A percentile compares a stretch with the other conserved stretches of the same genome.
phyloP scores from a whole-genome alignment of 1,140 invertebrate species.

The Lordiphosa collinella region DNA sequence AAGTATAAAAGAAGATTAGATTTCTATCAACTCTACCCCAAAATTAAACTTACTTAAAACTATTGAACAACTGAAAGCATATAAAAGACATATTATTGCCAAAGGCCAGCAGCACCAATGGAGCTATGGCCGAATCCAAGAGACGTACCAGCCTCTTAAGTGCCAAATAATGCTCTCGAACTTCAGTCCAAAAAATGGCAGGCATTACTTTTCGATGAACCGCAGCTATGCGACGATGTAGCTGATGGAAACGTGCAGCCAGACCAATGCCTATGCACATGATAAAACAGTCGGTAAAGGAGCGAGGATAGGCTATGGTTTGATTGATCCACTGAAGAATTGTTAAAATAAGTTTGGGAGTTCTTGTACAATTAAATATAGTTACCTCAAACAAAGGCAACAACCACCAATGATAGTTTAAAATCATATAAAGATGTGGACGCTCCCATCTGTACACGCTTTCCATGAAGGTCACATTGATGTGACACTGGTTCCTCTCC shows the following conservation, averaged over 20 bases:
- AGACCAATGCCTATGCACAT: conserved; percentile 83
- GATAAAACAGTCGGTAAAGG: conserved; percentile 83
- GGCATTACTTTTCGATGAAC: conserved; percentile 83
- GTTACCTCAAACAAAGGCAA: conserved; percentile 62
- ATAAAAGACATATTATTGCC: conserved; percentile 78
- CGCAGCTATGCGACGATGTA: conserved; percentile 80
- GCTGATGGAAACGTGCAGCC: conserved; percentile 82
- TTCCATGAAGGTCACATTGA: conserved; percentile 61
- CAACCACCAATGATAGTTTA: conserved; percentile 57
- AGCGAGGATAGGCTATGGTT: conserved; percentile 70
- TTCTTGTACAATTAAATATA: too few species aligned
- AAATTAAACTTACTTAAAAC: conserved; percentile 54
- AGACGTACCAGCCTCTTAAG: conserved; percentile 85
- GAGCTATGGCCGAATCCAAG: conserved; percentile 81
- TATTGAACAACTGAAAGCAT: conserved; percentile 75
- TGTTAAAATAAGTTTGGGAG: too few species aligned
- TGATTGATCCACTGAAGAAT: conserved; percentile 62
- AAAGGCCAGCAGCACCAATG: conserved; percentile 57
- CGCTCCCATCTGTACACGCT: conserved; percentile 67
- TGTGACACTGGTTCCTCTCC: conserved; percentile 66
- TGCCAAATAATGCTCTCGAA: conserved; percentile 81
- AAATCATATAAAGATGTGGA: conserved; percentile 51
- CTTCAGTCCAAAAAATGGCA: conserved; percentile 81
- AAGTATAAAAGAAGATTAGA: not conserved
- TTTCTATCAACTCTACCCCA: too few species aligned